Base-by-base conservation (phyloP, 2,113 vertebrate genomes). In the Holacanthus passer region DNA sequence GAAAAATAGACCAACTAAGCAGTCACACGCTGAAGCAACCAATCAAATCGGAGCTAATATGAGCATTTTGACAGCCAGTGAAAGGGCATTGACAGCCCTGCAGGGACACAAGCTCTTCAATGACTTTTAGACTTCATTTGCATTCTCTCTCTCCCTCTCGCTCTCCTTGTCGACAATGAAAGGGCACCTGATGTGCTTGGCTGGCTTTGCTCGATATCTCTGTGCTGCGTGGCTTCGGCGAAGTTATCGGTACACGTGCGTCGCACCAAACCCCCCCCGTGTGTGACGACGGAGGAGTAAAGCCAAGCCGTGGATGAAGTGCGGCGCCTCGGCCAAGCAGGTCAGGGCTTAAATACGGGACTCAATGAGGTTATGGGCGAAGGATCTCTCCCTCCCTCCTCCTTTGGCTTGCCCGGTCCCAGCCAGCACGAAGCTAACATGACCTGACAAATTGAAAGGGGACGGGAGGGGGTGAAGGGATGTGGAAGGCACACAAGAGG, bases 111-210 rank as follows among this genome's bases (percentile, higher is more conserved):
- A 84, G 89, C 85, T 94, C 91, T 91, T 93, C 88, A 93, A 93
- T 94, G 90, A 95, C 93, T 93, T 94, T 92, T 93, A 91, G 70
- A 92, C 85, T 91, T 90, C 37, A 94, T 95, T 95, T 95, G 90
- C 95, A 94, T 93, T 91, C 82, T 71, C 79, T 50, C 76, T 59
- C 79, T 4, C 73, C 0, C 73, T 50, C 64, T 64, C 29, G 7
- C 78, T 81, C 84, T 89, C 86, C 89, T 91, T 87, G 80, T 87
- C 66, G 76, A 91, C 90, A 89, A 92, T 90, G 85, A 94, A 94
- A 94, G 94, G 92, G 89, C 91, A 93, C 90, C 94, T 87, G 91
- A 92, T 85, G 89, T 91, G 89, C 85, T 88, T 89, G 88, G 91
- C 88, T 89, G 81, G 32, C 83, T 89, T 81, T 50, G 80, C 70